Evolutionary conservation across 2,888 invertebrate species (phyloP), one percentile per base, ranked within the genome.

Genomic region (Pharmacophagus antenor): DNA sequence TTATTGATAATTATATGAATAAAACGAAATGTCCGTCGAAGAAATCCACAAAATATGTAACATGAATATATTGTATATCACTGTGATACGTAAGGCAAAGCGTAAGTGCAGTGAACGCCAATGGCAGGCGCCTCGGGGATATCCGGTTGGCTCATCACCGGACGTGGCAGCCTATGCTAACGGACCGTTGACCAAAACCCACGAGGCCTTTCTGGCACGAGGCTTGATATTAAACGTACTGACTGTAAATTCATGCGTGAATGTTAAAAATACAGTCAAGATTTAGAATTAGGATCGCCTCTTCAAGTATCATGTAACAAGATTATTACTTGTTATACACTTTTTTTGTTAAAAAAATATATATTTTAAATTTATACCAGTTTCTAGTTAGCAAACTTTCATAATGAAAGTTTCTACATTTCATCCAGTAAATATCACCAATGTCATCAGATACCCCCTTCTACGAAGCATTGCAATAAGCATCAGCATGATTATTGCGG

Each of bases 111-210:
- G 52, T 54, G 42, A 50, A 59, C 57, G 46, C 23, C 22, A 31
- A 37, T 10, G 47, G 57, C 41, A n/a, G 44, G 48, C 57, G 44
- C 62, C 56, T 31, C 62, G 56, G 78, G 74, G 76, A 85, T 84
- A 82, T 88, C 87, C 88, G 82, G 79, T 72, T 60, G 61, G 82
- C 79, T 86, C 74, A 88, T 88, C 88, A 80, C 81, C 84, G 84
- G 85, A 83, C 69, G 77, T 70, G 65, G 62, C 63, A 55, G 63
- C 62, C 62, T 63, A 20, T 63, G 56, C 66, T 88, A 87, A 86
- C 87, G 86, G 85, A 65, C 69, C 74, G 49, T 67, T 69, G 72
- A 65, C 83, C 80, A 82, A 70, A 83, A 80, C 72, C 23, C 22
- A 47, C 53, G 61, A n/a, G 62, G 62, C 56, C 48, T 37, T 37